Evolutionary conservation across 1,140 invertebrate species (phyloP).

Genomic region (Tyrophagus putrescentiae): DNA sequence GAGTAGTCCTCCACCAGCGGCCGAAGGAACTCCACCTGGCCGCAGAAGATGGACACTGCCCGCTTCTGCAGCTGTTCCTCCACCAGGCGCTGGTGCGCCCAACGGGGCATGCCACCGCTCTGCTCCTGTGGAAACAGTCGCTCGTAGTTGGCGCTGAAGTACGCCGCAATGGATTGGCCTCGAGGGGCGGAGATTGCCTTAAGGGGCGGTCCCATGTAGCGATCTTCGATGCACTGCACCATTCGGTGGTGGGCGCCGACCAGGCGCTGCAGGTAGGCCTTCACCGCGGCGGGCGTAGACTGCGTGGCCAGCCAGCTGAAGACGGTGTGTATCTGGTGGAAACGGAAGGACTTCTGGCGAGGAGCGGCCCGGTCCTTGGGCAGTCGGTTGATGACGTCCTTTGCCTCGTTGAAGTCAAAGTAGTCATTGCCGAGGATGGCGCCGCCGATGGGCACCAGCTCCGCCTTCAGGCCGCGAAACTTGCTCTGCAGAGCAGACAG

Average conservation of each 20-base stretch:
- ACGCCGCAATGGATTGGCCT: not conserved
- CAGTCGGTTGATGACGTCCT: not conserved
- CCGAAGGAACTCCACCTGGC: not conserved
- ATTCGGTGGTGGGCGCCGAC: not conserved
- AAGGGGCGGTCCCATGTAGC: not conserved
- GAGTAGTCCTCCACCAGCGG: conserved; percentile 13
- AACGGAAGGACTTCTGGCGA: not conserved
- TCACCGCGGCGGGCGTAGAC: not conserved
- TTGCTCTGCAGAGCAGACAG: not conserved
- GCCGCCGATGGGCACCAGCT: not conserved
- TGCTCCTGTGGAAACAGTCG: not conserved
- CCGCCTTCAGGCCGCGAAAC: not conserved
- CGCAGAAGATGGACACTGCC: not conserved
- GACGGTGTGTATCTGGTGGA: not conserved
- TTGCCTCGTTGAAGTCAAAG: not conserved
- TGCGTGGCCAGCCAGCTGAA: not conserved
- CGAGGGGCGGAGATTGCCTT: not conserved
- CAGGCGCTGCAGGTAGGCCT: not conserved
- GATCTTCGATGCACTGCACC: not conserved
- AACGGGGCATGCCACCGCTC: not conserved
- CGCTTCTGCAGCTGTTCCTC: not conserved
- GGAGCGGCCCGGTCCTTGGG: not conserved
- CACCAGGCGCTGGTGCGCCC: not conserved
- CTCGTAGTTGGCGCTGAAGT: not conserved
- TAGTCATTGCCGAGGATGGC: conserved; percentile 7